phyloP scores from a whole-genome alignment of 2,888 invertebrate genomes.

The Portevinia maculata region DNA sequence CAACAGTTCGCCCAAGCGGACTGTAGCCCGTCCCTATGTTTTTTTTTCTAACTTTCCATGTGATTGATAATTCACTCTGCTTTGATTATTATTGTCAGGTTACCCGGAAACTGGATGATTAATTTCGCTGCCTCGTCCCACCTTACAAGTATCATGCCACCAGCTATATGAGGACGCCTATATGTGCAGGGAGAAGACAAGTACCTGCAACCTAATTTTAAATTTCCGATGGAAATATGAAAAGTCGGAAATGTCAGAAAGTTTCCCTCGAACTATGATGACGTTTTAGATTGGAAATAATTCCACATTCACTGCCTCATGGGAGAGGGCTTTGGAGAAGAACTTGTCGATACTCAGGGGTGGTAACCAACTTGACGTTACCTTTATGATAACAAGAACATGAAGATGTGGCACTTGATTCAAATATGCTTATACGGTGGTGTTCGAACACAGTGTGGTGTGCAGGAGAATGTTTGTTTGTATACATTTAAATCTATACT shows the following conservation, averaged over 20 bases:
- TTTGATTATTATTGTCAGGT: background rate
- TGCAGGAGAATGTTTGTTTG: too few species aligned
- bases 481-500: too few species aligned
- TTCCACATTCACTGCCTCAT: background rate
- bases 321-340: background rate
- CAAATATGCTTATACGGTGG: too few species aligned
- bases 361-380: background rate
- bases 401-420: too few species aligned
- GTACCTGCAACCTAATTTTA: slow-evolving; percentile 24
- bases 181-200: background rate
- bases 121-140: background rate
- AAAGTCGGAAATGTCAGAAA: slow-evolving; percentile 37
- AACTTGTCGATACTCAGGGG: too few species aligned
- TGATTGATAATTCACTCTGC: background rate
- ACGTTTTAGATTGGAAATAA: slow-evolving; percentile 18
- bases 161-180: background rate
- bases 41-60: background rate
- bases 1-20: too few species aligned
- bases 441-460: too few species aligned
- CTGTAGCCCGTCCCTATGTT: too few species aligned
- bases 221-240: slow-evolving; percentile 18
- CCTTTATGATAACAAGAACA: too few species aligned
- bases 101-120: slow-evolving; percentile 3
- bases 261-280: slow-evolving; percentile 16
- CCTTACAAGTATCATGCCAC: background rate